Evolutionary conservation across 2,113 vertebrate species (phyloP).

Genomic region (Heptranchias perlo): DNA sequence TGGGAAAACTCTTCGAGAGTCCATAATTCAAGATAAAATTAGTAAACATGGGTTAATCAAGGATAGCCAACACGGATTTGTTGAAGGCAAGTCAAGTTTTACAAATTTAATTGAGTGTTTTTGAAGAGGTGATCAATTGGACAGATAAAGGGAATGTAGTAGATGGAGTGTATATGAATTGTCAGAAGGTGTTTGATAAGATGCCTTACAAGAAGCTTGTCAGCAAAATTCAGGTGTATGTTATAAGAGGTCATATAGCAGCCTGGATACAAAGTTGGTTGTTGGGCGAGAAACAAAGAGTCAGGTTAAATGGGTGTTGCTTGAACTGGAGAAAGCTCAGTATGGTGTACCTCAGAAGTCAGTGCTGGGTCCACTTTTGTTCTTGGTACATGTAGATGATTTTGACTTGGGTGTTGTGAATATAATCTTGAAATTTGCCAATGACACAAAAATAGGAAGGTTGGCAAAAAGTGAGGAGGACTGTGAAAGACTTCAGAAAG

Average conservation of each 20-base stretch:
- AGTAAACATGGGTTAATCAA: neutral
- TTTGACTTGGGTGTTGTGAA: neutral
- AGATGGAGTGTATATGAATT: neutral
- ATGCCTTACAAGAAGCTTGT: neutral
- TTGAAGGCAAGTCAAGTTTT: neutral
- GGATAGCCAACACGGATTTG: neutral
- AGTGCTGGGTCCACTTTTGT: neutral
- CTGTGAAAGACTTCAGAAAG: neutral
- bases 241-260: neutral
- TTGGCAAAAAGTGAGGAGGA: neutral
- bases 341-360: neutral
- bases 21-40: neutral
- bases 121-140: neutral
- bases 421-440: neutral
- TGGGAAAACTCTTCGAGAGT: neutral
- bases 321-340: neutral
- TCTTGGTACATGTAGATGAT: neutral
- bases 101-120: neutral
- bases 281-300: neutral
- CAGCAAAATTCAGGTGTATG: neutral
- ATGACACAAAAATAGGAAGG: neutral
- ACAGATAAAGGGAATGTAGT: neutral
- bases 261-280: neutral
- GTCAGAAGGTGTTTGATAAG: neutral
- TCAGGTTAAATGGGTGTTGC: neutral